Evolutionary conservation across 1,140 invertebrate genomes (phyloP), one percentile per base, ranked within the genome.

Genomic region (Rhyacophila brunnea): DNA sequence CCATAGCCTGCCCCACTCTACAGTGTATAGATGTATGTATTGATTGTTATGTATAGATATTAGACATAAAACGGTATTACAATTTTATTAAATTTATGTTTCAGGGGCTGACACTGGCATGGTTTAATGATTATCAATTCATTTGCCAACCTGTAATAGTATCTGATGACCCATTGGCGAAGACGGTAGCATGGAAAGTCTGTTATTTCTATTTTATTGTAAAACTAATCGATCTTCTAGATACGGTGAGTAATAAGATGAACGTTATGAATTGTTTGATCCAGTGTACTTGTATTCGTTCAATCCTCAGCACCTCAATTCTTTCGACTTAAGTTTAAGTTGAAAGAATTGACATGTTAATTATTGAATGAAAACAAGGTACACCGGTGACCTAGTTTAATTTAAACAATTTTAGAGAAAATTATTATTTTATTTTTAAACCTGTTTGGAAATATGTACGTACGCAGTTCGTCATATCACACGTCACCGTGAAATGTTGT

Each of bases 121-220:
- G 84, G 76, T 71, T 77, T 6, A 70, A 64, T 3, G 70, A 81
- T 18, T 92, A 87, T 68, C 86, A 74, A 58, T 81, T 85, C 57
- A 68, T 78, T 11, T 94, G 90, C 68, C 79, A 91, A 69, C 83
- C 85, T 0, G 78, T 90, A 1, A 83, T 85, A 47, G 87, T 81
- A 68, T 82, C 81, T 0, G 64, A 82, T 18, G 74, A 80, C 48
- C 80, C 81, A 7, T 65, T 79, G 65, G 81, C 86, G 34, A 46
- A 86, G 14, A 80, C 85, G 67, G 72, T 85, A 68, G 82, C 83
- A 0, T 79, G 81, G 64, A 79, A 78, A 66, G 83, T 83, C n/a
- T 79, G 83, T 54, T 88, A 85, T 73, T 77, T 77, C 69, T 90
- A 87, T 72, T 90, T 87, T 67, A 68, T 87, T 61, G 84, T 87